Conservation (phyloP, 2,113 vertebrate species). For the Seriola quinqueradiata region DNA sequence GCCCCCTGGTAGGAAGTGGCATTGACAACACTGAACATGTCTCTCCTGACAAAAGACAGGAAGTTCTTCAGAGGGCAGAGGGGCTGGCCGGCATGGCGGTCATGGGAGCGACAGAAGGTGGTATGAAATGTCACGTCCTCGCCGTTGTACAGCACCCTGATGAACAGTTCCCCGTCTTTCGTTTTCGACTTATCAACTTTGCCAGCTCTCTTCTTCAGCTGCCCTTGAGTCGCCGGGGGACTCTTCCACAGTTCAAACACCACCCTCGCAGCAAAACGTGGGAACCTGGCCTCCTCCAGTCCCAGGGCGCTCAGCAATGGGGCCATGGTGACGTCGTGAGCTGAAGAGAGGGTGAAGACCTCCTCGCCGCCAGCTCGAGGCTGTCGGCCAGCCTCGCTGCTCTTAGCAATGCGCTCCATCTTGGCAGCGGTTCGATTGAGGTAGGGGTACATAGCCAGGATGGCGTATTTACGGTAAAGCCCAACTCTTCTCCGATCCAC, state of each 20-base stretch:
- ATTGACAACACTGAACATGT: constrained; percentile 92
- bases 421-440: constrained; percentile 90
- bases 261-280: constrained; percentile 94
- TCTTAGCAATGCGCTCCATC: constrained; percentile 87
- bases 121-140: constrained; percentile 95
- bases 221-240: constrained; percentile 38
- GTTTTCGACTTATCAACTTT: constrained; percentile 52
- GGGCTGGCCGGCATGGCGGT: constrained; percentile 82
- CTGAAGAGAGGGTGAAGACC: constrained; percentile 91
- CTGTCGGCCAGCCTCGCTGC: constrained; percentile 69
- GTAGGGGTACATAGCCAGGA: constrained; percentile 92
- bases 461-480: constrained; percentile 90
- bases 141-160: constrained; percentile 95
- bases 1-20: constrained; percentile 92
- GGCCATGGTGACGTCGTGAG: constrained; percentile 95
- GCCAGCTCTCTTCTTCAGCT: constrained; percentile 40
- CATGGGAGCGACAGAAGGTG: constrained; percentile 89
- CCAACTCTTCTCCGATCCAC: constrained; percentile 88
- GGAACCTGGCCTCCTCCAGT: constrained; percentile 91
- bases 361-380: constrained; percentile 82
- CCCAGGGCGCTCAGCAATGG: constrained; percentile 95
- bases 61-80: constrained; percentile 95
- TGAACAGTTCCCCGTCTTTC: constrained; percentile 80
- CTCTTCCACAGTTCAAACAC: constrained; percentile 96
- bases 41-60: constrained; percentile 90